Conservation (phyloP, 1,140 invertebrate species). For the Episyrphus balteatus region DNA sequence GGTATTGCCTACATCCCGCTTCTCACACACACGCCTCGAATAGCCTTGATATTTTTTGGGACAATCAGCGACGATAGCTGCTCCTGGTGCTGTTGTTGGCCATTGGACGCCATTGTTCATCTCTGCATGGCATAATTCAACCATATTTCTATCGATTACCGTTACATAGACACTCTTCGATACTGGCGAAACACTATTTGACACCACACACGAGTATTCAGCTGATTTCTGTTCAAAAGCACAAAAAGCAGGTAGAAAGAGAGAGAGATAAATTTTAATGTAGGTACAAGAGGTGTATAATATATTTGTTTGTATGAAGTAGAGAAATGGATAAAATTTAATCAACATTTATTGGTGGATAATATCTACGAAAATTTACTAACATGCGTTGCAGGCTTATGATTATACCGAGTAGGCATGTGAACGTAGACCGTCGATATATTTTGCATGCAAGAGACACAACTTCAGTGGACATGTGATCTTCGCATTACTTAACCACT, state of each 20-base stretch:
- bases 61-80: conserved; percentile 46
- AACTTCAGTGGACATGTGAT: too few species aligned
- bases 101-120: conserved; percentile 42
- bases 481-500: too few species aligned
- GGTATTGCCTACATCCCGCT: conserved; percentile 47
- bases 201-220: conserved; percentile 47
- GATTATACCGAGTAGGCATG: too few species aligned
- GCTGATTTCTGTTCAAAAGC: conserved; percentile 44
- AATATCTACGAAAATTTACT: too few species aligned
- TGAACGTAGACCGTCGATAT: too few species aligned
- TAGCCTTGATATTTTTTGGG: conserved; percentile 41
- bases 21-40: conserved; percentile 44
- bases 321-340: too few species aligned
- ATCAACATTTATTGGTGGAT: too few species aligned
- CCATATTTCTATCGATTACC: conserved; percentile 45
- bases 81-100: conserved; percentile 51
- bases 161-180: conserved; percentile 48
- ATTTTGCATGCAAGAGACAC: too few species aligned
- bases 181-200: conserved; percentile 43
- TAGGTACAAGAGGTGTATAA: too few species aligned
- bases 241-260: neutral
- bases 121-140: conserved; percentile 43
- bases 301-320: too few species aligned
- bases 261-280: too few species aligned
- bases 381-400: too few species aligned